phyloP scores from a whole-genome alignment of 2,888 invertebrate species.

The Disparrhopalites patrizii region DNA sequence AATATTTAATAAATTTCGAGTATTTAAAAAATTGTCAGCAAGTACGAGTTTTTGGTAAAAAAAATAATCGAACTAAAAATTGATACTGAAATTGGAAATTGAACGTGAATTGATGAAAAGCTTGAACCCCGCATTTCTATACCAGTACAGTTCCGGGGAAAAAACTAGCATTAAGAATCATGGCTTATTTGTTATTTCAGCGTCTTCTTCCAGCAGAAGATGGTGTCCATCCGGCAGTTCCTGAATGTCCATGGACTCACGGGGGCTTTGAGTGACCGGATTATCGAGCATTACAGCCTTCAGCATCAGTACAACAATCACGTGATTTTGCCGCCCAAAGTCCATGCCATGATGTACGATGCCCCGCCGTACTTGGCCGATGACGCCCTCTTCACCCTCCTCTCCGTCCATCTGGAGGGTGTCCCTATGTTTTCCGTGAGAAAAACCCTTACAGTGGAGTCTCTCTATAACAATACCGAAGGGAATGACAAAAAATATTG shows the following conservation, averaged over 20 bases:
- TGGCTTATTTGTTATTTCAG: slow-evolving; percentile 22
- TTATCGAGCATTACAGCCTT: slow-evolving; percentile 38
- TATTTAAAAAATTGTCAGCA: not conserved
- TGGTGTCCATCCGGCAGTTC: slow-evolving; percentile 37
- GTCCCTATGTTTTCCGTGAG: slow-evolving; percentile 43
- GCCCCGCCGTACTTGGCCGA: slow-evolving; percentile 40
- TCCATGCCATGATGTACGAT: slow-evolving; percentile 40
- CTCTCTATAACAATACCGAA: too few relatives aligned
- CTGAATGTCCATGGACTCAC: slow-evolving; percentile 36
- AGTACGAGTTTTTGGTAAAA: too few relatives aligned
- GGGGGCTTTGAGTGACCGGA: slow-evolving; percentile 30
- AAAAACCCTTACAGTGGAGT: too few relatives aligned
- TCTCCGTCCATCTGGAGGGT: slow-evolving; percentile 38
- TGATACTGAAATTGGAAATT: too few relatives aligned
- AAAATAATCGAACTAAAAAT: too few relatives aligned
- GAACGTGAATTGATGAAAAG: too few relatives aligned
- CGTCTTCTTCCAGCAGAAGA: slow-evolving; percentile 39
- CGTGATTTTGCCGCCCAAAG: slow-evolving; percentile 17
- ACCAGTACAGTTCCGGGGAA: too few relatives aligned
- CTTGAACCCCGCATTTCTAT: too few relatives aligned
- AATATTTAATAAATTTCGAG: too few relatives aligned
- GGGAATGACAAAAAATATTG: too few relatives aligned
- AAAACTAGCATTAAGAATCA: too few relatives aligned
- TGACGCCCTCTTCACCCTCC: slow-evolving; percentile 41
- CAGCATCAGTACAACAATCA: slow-evolving; percentile 39